These are phyloP conservation scores for Melieria omissa DNA, from an alignment of 2,888 invertebrate species.

Conservation along the genomic window DNA sequence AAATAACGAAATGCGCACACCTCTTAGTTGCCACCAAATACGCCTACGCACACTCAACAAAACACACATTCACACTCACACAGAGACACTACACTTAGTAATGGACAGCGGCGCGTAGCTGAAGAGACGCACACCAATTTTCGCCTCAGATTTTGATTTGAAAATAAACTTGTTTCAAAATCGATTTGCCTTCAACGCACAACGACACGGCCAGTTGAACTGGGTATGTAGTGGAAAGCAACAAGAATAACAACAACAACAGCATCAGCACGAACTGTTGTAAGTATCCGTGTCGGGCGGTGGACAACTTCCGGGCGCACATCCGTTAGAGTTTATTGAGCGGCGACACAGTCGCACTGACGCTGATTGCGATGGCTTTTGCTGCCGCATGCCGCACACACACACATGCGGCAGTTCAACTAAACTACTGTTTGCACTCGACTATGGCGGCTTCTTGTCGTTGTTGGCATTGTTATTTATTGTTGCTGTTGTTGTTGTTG, in stretches of 20 bases:
- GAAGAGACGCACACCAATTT: background rate
- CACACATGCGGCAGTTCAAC: too few relatives aligned
- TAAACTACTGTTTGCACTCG: too few relatives aligned
- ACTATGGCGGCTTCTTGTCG: too few relatives aligned
- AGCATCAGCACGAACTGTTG: background rate
- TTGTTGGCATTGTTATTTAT: too few relatives aligned
- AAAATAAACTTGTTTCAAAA: slow-evolving; percentile 24
- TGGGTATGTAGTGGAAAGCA: background rate
- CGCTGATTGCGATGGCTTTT: too few relatives aligned
- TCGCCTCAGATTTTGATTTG: slow-evolving; percentile 1
- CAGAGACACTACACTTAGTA: background rate
- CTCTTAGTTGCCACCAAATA: too few relatives aligned
- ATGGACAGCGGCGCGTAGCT: background rate
- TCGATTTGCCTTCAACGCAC: slow-evolving; percentile 5
- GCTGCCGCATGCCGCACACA: too few relatives aligned
- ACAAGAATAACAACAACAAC: slow-evolving; percentile 2
- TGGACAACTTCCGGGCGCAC: slow-evolving; percentile 19
- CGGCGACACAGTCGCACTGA: background rate
- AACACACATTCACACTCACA: background rate
- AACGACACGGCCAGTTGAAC: too few relatives aligned
- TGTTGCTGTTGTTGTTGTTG: too few relatives aligned
- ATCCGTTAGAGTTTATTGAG: slow-evolving; percentile 11
- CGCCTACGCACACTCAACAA: too few relatives aligned
- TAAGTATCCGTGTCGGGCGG: slow-evolving; percentile 3
- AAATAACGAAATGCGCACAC: too few relatives aligned